Percentiles rank a stretch among this genome's conserved stretches.
phyloP scores from a whole-genome alignment of 2,113 vertebrate species.

The Miniopterus natalensis region DNA sequence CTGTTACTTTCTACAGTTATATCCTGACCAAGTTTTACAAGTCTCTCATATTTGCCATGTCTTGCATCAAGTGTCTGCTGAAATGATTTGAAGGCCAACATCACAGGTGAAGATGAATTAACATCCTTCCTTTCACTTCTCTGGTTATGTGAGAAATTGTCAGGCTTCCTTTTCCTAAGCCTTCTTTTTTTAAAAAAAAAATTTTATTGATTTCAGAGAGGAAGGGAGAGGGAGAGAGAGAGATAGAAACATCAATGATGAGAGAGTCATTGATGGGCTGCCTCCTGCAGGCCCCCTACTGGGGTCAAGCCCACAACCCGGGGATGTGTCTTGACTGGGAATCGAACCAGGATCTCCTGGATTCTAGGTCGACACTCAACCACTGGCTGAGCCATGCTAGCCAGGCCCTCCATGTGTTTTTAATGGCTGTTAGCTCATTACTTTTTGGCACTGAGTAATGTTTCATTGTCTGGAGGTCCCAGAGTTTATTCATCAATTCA shows the following conservation, averaged over 20 bases:
- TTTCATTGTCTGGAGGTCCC: not conserved
- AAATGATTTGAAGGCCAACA: slow-evolving; percentile 94
- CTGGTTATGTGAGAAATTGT: slow-evolving; percentile 87
- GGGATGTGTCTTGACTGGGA: too few species aligned
- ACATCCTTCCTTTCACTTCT: slow-evolving; percentile 89
- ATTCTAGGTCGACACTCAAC: too few species aligned
- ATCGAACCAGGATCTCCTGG: too few species aligned
- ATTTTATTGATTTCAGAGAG: too few species aligned
- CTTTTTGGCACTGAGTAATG: not conserved
- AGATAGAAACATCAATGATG: too few species aligned
- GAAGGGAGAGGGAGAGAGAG: too few species aligned
- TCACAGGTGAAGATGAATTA: slow-evolving; percentile 89
- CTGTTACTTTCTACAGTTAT: slow-evolving; percentile 97
- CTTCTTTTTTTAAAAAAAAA: slow-evolving; percentile 49
- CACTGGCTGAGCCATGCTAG: too few species aligned
- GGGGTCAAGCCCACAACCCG: too few species aligned
- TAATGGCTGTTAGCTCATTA: not conserved
- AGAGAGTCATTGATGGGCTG: too few species aligned
- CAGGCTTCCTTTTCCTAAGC: slow-evolving; percentile 91
- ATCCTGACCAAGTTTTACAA: slow-evolving; percentile 97
- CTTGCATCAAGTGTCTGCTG: slow-evolving; percentile 94
- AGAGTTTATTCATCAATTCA: not conserved
- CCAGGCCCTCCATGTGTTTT: too few species aligned
- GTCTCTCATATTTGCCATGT: slow-evolving; percentile 89
- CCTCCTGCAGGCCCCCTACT: too few species aligned